Conservation (phyloP, 2,888 invertebrate genomes). For the Eledone cirrhosa region DNA sequence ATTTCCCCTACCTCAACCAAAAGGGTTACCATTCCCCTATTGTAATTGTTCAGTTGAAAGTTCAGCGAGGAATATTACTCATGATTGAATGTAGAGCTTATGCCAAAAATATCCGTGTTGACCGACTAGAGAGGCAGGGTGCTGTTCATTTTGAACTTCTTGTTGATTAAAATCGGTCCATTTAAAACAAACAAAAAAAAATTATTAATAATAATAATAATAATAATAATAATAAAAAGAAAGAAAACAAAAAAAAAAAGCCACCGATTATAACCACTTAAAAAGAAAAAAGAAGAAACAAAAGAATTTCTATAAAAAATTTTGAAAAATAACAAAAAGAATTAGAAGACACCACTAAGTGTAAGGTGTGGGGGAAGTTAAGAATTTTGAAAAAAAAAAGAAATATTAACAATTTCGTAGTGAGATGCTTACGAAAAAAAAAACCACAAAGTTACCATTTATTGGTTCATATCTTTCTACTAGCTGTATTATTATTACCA, state of each 20-base stretch:
- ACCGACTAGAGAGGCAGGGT: constrained; percentile 88
- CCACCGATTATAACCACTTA: neutral
- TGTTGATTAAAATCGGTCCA: constrained; percentile 76
- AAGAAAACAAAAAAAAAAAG: constrained; percentile 1
- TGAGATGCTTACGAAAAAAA: no score
- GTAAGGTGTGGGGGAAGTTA: no score
- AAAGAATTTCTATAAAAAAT: neutral
- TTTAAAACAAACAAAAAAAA: neutral
- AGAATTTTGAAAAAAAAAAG: no score
- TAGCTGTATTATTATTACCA: no score
- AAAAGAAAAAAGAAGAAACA: neutral
- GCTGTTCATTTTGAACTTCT: constrained; percentile 94
- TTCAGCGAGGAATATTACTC: constrained; percentile 64
- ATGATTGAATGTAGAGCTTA: constrained; percentile 69
- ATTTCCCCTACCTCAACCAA: constrained; percentile 69
- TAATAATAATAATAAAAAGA: constrained; percentile 7
- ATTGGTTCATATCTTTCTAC: no score
- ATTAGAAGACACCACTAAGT: no score
- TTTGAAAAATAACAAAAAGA: no score
- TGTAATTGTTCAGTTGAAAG: constrained; percentile 66
- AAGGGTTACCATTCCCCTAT: constrained; percentile 68
- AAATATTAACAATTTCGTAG: no score
- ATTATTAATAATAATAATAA: neutral
- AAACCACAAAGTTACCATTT: no score
- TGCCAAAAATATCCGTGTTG: constrained; percentile 73